phyloP scores from a whole-genome alignment of 2,113 vertebrate species.

The Labeo catla region DNA sequence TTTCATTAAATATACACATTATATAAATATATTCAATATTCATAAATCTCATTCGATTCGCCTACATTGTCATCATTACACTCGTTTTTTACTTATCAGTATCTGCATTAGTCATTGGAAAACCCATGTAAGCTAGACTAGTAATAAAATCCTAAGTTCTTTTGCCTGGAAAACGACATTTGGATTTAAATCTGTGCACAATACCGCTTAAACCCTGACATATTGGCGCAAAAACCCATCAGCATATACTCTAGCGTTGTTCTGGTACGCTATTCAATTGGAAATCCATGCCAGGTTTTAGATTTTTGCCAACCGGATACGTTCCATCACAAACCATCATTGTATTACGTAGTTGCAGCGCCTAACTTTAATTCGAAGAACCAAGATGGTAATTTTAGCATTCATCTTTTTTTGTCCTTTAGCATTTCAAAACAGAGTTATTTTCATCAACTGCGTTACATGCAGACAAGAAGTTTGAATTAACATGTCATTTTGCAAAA shows the following conservation, averaged over 20 bases:
- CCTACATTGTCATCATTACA: background rate
- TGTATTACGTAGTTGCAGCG: background rate
- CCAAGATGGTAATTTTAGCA: background rate
- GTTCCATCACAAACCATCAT: conserved; percentile 29
- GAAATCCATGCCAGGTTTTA: conserved; percentile 28
- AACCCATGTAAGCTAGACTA: background rate
- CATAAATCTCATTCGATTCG: background rate
- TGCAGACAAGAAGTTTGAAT: background rate
- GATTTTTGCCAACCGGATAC: conserved; percentile 23
- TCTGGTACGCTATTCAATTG: background rate
- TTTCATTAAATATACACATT: too few relatives aligned
- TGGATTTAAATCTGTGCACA: background rate
- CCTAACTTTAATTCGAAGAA: conserved; percentile 3
- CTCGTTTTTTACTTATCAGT: background rate
- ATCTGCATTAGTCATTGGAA: background rate
- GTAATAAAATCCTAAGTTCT: background rate
- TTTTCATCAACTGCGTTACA: background rate
- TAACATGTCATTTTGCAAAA: background rate
- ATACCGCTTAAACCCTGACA: background rate
- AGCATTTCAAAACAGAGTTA: background rate
- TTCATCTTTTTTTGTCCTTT: background rate
- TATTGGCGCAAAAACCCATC: background rate
- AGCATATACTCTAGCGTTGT: background rate
- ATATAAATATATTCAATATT: too few relatives aligned
- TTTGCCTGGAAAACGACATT: background rate